Evolutionary conservation across 2,888 invertebrate genomes (phyloP), one percentile per base, ranked within the genome.

Genomic region (Laspeyria flexula): DNA sequence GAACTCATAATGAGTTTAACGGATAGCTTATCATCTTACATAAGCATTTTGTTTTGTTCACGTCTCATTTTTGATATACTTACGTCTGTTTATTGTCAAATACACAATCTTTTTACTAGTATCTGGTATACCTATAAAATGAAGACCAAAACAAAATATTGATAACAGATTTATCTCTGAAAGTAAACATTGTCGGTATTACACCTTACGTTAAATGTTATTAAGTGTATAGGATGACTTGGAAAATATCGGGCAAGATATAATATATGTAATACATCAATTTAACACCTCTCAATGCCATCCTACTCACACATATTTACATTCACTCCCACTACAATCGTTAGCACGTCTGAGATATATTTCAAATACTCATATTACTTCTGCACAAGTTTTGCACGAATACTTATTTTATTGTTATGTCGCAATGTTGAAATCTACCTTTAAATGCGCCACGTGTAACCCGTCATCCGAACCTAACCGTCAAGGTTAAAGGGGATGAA

Each of bases 381-480:
- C 10, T n/a, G 27, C n/a, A 9, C 15, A 15, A n/a, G n/a, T n/a
- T n/a, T n/a, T n/a, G 21, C 15, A 18, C 9, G 7, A 18, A 1
- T n/a, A 10, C 15, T 39, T 15, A 25, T 9, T 10, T 16, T 9
- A 11, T 10, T n/a, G 25, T 16, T 7, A 5, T 40, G n/a, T 43
- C 11, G 31, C 12, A 7, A 21, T 44, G 9, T 40, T 45, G 45
- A 23, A 23, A 65, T 48, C 15, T n/a, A 54, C 62, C 67, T 53
- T 70, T 70, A 65, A 67, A 37, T 16, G 42, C 11, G 64, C 63
- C 79, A 79, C 79, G 79, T 79, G 79, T 78, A 78, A 67, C 55
- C 65, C 55, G 66, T 61, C 71, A 74, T 73, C 67, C 63, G 73
- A 77, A 77, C 73, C 76, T 68, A 69, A 71, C 71, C 60, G 50